Percentiles rank a stretch among this genome's conserved stretches.
Conservation (phyloP, 2,888 invertebrate genomes). For the Copidosoma aretas region DNA sequence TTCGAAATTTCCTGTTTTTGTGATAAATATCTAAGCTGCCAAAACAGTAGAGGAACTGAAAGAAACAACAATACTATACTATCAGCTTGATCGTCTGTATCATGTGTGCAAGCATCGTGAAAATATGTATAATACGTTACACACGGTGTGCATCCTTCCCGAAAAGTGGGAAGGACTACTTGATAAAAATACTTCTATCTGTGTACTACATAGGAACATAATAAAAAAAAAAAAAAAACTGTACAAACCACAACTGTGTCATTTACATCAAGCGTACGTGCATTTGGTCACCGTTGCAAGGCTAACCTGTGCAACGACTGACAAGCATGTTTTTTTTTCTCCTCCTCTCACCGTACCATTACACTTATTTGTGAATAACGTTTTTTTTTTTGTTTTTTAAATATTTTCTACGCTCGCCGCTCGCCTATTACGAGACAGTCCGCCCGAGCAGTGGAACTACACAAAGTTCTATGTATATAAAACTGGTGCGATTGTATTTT, state of each 20-base stretch:
- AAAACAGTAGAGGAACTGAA: constrained; percentile 14
- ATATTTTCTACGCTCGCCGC: not conserved
- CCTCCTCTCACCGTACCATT: constrained; percentile 16
- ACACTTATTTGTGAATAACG: constrained; percentile 37
- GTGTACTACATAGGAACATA: too few relatives aligned
- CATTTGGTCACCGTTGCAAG: constrained; percentile 23
- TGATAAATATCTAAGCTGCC: constrained; percentile 42
- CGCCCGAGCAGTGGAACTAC: constrained; percentile 17
- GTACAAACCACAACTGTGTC: not conserved
- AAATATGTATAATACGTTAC: constrained; percentile 31
- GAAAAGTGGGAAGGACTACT: constrained; percentile 29
- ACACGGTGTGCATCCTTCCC: constrained; percentile 40
- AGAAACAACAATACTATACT: constrained; percentile 13
- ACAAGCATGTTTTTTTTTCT: constrained; percentile 9
- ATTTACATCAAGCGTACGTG: constrained; percentile 6
- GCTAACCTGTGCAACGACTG: constrained; percentile 17
- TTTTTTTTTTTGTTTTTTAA: constrained; percentile 5
- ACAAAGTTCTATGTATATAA: not conserved
- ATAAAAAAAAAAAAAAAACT: constrained; percentile 1
- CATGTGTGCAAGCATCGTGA: constrained; percentile 33
- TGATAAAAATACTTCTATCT: not conserved
- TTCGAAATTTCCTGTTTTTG: too few relatives aligned
- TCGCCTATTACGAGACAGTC: constrained; percentile 33
- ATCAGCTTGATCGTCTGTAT: constrained; percentile 25
- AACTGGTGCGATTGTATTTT: constrained; percentile 1